Conservation (phyloP, 23 tunicate species). For the Botrylloides violaceus region DNA sequence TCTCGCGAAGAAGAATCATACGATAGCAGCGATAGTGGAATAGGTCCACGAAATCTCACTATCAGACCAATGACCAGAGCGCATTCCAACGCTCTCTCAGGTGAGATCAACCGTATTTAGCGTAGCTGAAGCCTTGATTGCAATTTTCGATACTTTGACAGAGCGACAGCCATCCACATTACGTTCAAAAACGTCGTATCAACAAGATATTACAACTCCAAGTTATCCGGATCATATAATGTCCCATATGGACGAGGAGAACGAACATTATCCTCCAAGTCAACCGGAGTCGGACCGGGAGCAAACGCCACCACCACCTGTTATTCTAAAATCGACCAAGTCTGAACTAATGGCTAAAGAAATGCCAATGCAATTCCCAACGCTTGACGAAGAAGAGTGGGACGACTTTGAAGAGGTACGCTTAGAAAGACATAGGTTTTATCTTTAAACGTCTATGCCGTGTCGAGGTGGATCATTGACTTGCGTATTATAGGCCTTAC, state of each 20-base stretch:
- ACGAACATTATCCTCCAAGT: slow-evolving; percentile 5
- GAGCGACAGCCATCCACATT: slow-evolving; percentile 5
- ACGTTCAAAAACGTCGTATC: slow-evolving; percentile 12
- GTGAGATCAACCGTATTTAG: neutral
- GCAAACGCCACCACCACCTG: slow-evolving; percentile 28
- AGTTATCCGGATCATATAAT: slow-evolving; percentile 2
- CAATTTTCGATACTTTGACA: neutral
- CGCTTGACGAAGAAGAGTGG: slow-evolving; percentile 70
- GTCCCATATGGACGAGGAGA: slow-evolving; percentile 41
- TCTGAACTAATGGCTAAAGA: slow-evolving; percentile 27
- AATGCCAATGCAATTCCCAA: slow-evolving; percentile 19
- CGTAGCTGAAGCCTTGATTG: neutral
- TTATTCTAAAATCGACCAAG: slow-evolving; percentile 3
- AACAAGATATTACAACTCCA: slow-evolving; percentile 1
- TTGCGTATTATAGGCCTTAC: too few relatives aligned
- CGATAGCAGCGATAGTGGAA: slow-evolving; percentile 95
- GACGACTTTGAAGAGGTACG: slow-evolving; percentile 76
- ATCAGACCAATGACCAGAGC: slow-evolving; percentile 86
- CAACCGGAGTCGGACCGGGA: slow-evolving; percentile 14
- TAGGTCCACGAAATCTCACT: slow-evolving; percentile 84
- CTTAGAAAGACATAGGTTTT: neutral
- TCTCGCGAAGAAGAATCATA: slow-evolving; percentile 52
- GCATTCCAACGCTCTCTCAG: slow-evolving; percentile 22
- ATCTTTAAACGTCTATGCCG: slow-evolving; percentile 5
- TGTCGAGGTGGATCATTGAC: too few relatives aligned